These are phyloP conservation scores for Phymanthus crucifer DNA, from an alignment of 92 coral and sea anemone species.

Conservation along the genomic window DNA sequence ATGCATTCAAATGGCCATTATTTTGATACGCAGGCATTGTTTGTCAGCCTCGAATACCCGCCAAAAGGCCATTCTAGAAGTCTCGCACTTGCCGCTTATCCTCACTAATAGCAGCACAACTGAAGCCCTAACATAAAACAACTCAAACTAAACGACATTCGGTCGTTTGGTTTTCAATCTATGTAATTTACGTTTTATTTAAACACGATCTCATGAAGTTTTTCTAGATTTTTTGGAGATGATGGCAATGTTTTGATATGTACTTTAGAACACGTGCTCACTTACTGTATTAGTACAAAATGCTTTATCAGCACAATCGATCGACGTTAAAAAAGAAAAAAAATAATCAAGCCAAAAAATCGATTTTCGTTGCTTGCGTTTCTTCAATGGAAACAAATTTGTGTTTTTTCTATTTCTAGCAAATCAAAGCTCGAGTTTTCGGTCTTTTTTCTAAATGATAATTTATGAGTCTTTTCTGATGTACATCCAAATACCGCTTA, in stretches of 20 bases:
- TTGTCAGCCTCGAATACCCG: conserved; percentile 20
- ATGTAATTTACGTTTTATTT: background rate
- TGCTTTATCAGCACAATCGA: background rate
- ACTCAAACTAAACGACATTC: background rate
- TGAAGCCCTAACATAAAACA: background rate
- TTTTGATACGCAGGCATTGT: conserved; percentile 22
- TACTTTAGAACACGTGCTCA: background rate
- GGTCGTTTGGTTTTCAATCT: background rate
- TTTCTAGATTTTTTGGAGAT: background rate
- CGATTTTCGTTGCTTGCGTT: background rate
- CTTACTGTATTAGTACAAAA: background rate
- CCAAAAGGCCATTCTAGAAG: conserved; percentile 12
- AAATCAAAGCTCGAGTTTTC: background rate
- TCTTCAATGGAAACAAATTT: background rate
- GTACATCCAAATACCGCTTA: background rate
- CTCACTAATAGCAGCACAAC: background rate
- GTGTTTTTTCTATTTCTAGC: background rate
- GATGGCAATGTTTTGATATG: background rate
- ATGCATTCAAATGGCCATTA: background rate
- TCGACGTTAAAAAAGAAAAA: background rate
- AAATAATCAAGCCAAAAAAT: background rate
- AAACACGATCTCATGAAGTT: background rate
- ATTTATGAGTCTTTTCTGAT: too few relatives aligned
- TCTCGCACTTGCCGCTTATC: background rate
- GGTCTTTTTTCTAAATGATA: background rate